phyloP scores from a whole-genome alignment of 2,888 invertebrate genomes.

The Cephonodes hylas region DNA sequence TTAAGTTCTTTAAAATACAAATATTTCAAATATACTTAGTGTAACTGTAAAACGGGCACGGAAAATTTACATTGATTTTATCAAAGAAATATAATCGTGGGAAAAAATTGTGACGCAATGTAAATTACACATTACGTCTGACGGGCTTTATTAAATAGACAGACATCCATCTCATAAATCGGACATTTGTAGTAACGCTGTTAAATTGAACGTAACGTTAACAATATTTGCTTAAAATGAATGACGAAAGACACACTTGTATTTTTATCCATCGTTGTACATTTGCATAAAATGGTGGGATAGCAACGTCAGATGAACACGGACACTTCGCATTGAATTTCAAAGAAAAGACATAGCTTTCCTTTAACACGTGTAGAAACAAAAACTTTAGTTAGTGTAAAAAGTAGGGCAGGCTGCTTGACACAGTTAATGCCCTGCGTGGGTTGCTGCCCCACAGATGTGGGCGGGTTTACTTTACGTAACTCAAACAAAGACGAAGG shows the following conservation, averaged over 20 bases:
- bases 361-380: background rate
- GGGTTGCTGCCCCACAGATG: constrained; percentile 67
- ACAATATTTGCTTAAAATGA: constrained; percentile 2
- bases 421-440: constrained; percentile 69
- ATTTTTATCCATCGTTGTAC: background rate
- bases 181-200: background rate
- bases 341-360: background rate
- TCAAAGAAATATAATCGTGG: background rate
- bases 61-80: background rate
- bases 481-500: constrained; percentile 73
- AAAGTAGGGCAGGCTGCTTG: constrained; percentile 72
- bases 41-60: background rate
- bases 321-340: background rate
- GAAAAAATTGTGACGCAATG: background rate
- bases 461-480: constrained; percentile 69
- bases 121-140: background rate
- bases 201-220: background rate
- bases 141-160: background rate
- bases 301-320: background rate
- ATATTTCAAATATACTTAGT: background rate
- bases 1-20: background rate
- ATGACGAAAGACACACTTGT: background rate
- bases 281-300: background rate
- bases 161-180: background rate
- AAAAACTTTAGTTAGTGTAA: constrained; percentile 38